Evolutionary conservation across 1,140 invertebrate genomes (phyloP).

Genomic region (Ceratina australensis): DNA sequence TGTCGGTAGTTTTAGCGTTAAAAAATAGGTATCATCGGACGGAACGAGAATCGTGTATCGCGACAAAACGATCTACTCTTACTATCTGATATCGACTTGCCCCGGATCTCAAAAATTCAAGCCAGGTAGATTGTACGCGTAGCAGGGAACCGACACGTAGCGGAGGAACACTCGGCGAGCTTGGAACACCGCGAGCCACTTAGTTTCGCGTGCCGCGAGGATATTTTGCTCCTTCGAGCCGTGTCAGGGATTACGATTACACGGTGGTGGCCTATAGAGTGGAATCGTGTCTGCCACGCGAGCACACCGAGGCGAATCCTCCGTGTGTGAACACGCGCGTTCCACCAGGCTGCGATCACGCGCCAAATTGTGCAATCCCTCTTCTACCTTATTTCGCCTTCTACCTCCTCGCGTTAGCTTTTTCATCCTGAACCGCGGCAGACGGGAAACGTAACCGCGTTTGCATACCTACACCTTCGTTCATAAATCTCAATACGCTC

Average conservation of each 20-base stretch:
- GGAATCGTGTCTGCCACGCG: neutral
- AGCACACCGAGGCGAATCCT: neutral
- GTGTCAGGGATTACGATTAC: conserved; percentile 20
- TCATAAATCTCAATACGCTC: too few species aligned
- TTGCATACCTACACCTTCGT: too few species aligned
- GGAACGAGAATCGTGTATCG: too few species aligned
- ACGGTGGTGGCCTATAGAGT: neutral
- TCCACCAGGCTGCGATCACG: conserved; percentile 53
- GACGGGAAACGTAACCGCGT: too few species aligned
- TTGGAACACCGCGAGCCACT: too few species aligned
- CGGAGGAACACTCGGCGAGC: neutral
- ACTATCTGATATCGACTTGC: too few species aligned
- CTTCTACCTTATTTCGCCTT: conserved; percentile 1
- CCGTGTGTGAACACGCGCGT: conserved; percentile 17
- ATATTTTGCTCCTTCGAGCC: conserved; percentile 19
- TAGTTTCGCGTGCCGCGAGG: neutral
- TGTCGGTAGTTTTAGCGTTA: too few species aligned
- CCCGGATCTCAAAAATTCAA: too few species aligned
- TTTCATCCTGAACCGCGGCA: neutral
- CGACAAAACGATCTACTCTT: too few species aligned
- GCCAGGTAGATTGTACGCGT: too few species aligned
- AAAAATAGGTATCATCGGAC: too few species aligned
- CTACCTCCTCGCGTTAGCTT: neutral
- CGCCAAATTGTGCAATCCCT: conserved; percentile 59
- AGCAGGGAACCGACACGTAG: too few species aligned